Percentiles rank a stretch among this genome's conserved stretches.
Conservation (phyloP, 2,113 vertebrate species). For the Mixornis gularis region DNA sequence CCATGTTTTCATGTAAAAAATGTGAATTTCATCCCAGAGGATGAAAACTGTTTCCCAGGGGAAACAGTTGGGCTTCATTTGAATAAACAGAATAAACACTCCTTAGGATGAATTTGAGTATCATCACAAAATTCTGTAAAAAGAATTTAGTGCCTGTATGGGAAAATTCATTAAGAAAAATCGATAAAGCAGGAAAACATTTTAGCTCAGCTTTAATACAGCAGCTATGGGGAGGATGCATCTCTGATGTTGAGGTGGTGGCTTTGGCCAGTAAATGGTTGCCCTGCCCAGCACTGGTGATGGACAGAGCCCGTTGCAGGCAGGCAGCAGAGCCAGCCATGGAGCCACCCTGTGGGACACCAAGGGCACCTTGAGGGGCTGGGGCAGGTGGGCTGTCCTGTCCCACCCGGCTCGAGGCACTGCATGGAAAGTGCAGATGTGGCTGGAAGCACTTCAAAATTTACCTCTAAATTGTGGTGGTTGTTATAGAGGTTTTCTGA, state of each 20-base stretch:
- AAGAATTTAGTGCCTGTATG: neutral
- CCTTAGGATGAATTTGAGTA: neutral
- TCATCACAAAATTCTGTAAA: neutral
- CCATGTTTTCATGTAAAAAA: neutral
- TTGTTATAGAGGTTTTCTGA: neutral
- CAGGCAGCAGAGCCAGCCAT: neutral
- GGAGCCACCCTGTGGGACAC: accelerated
- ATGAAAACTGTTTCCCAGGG: too few relatives aligned
- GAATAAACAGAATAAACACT: neutral
- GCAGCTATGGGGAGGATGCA: accelerated
- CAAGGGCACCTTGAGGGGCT: accelerated
- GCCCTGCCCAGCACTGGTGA: neutral
- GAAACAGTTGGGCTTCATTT: neutral
- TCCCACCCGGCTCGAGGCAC: neutral
- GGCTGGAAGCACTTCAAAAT: neutral
- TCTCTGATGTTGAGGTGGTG: neutral
- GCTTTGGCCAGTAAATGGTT: neutral
- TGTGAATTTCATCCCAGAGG: neutral
- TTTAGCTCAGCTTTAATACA: neutral
- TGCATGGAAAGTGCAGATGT: neutral
- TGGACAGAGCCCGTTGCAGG: accelerated
- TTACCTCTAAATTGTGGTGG: neutral
- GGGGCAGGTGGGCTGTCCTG: neutral
- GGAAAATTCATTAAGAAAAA: neutral
- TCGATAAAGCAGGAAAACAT: neutral